phyloP scores from a whole-genome alignment of 1,140 invertebrate species.

The Galleria mellonella region DNA sequence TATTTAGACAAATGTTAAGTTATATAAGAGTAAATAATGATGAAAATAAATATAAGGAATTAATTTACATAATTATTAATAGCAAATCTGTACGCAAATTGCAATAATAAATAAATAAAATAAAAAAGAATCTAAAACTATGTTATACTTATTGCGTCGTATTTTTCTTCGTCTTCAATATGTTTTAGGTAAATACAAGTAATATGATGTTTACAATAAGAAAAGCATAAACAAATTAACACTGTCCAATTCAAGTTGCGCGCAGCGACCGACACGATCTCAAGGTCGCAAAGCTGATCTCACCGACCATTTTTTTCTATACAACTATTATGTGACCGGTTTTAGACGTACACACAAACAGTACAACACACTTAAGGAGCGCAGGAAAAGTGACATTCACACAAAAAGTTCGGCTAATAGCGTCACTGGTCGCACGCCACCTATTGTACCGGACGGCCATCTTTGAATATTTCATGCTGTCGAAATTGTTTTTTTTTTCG shows the following conservation, averaged over 20 bases:
- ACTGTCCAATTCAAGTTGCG: constrained; percentile 42
- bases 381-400: constrained; percentile 22
- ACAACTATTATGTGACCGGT: constrained; percentile 35
- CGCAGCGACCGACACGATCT: constrained; percentile 28
- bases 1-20: too few relatives aligned
- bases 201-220: too few relatives aligned
- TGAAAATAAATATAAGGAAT: too few relatives aligned
- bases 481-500: constrained; percentile 29
- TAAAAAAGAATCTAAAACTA: too few relatives aligned
- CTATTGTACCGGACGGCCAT: constrained; percentile 39
- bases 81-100: too few relatives aligned
- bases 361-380: constrained; percentile 18
- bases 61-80: too few relatives aligned
- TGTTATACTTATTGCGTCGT: too few relatives aligned
- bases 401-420: constrained; percentile 22
- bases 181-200: too few relatives aligned
- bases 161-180: too few relatives aligned
- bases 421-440: constrained; percentile 29
- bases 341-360: constrained; percentile 21
- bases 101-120: too few relatives aligned
- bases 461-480: constrained; percentile 54
- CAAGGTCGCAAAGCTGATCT: constrained; percentile 61
- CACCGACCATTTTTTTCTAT: constrained; percentile 55
- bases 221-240: constrained; percentile 33
- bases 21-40: too few relatives aligned